Evolutionary conservation across 2,888 invertebrate genomes (phyloP), one percentile per base, ranked within the genome.

Genomic region (Hirtodrosophila alboralis): DNA sequence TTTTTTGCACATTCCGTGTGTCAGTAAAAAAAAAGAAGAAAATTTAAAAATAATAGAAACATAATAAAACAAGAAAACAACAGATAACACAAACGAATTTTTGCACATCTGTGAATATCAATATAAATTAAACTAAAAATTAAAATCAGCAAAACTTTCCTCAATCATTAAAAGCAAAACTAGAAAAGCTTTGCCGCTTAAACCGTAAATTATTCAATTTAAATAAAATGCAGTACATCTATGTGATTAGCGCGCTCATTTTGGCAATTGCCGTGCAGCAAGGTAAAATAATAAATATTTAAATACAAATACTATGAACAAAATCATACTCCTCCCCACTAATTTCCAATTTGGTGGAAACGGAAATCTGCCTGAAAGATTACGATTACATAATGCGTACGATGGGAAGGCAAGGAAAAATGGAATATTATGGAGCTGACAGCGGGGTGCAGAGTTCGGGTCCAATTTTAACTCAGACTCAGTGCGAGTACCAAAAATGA

Each of bases 381-480:
- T 66, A 59, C 63, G 94, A 89, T 94, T 91, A 77, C 80, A 90
- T 93, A 31, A 92, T 71, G 71, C 71, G 72, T 57, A 34, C 28
- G 30, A 45, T 44, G 14, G 48, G 18, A 31, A 30, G 23, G 31
- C 10, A 16, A 14, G 7, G 43, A 12, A 23, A n/a, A 34, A 30
- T 48, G 33, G 31, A 72, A 40, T 58, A 43, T 69, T 48, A 36
- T 48, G 36, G 31, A 72, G 43, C 58, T 43, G 74, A 31, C 37
- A 48, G 43, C 28, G 28, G 12, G n/a, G 9, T 8, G 28, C 31
- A 26, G 21, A 8, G 31, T 14, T 43, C 14, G 28, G 34, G 18
- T 14, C 30, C 30, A 8, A 30, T 13, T 23, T 38, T 10, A 47
- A 48, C 38, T 48, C 33, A 44, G 14, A 38, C 31, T 33, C 31